Evolutionary conservation across 2,113 vertebrate species (phyloP), one percentile per base, ranked within the genome.

Genomic region (Pelvicachromis taeniatus): DNA sequence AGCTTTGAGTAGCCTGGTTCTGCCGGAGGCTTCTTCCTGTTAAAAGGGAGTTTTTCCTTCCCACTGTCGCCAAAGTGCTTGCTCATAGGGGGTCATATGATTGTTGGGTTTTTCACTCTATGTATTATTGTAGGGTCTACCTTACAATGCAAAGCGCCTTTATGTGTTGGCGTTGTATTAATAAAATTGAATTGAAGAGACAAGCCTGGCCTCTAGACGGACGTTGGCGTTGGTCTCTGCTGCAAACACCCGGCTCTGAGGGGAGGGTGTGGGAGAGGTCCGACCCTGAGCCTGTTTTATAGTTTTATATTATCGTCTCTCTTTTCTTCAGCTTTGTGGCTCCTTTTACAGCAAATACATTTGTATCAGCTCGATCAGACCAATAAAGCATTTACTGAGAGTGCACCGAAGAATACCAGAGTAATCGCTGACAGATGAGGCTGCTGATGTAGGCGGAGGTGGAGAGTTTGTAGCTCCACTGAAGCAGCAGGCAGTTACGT

Each of bases 401-500:
- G 9, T 31, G 68, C 11, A 31, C 2, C 26, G 2, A 50, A 75
- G 68, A 16, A 50, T 48, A 48, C 26, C 16, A 31, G 68, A 50
- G 68, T 31, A 75, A 31, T 26, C 16, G 16, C 68, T 75, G 42
- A 75, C 68, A 3, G 68, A 75, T 75, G 68, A 75, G 42, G 42
- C 42, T 50, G 16, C 68, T 75, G 68, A 75, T 31, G 42, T 42
- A 73, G 42, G 68, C 42, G 9, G 68, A 29, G 42, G 68, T 73
- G 68, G 42, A 75, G 77, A 55, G 77, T 78, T 55, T 56, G 65
- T 23, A 59, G 81, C 84, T 85, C 77, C 88, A 81, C 78, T 86
- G 68, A 48, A 81, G 81, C 78, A 73, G 70, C n/a, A 56, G 45
- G 31, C 61, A 31, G 53, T 61, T 80, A 59, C 10, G 35, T 80